Evolutionary conservation across 1,140 invertebrate genomes (phyloP).

Genomic region (Colletes latitarsis): DNA sequence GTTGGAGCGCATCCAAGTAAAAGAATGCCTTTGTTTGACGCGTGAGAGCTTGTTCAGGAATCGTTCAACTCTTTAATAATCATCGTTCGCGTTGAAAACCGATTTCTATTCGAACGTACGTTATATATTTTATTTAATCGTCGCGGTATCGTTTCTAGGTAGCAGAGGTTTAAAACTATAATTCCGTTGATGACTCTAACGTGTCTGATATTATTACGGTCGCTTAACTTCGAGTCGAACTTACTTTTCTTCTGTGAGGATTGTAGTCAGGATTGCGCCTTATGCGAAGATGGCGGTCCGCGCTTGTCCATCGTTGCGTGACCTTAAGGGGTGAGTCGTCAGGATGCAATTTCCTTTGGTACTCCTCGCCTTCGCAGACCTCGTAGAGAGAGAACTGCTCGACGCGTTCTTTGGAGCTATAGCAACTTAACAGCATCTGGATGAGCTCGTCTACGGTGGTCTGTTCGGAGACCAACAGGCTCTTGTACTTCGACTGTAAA

Average conservation of each 20-base stretch:
- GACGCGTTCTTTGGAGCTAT: slow-evolving; percentile 90
- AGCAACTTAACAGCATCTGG: slow-evolving; percentile 92
- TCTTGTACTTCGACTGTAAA: slow-evolving; percentile 93
- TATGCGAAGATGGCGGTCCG: slow-evolving; percentile 88
- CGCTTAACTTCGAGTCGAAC: background rate
- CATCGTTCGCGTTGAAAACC: background rate
- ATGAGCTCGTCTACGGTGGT: slow-evolving; percentile 95
- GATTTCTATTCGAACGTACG: background rate
- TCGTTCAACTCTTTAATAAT: background rate
- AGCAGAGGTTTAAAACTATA: too few species aligned
- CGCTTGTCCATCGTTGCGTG: slow-evolving; percentile 87
- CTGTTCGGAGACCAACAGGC: slow-evolving; percentile 92
- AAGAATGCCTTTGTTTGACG: slow-evolving; percentile 20
- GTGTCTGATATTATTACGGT: background rate
- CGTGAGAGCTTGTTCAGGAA: background rate
- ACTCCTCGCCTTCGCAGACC: slow-evolving; percentile 87
- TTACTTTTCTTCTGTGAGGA: slow-evolving; percentile 84
- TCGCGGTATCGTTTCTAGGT: background rate
- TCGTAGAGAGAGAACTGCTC: slow-evolving; percentile 94
- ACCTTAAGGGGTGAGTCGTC: slow-evolving; percentile 92
- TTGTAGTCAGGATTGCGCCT: slow-evolving; percentile 89
- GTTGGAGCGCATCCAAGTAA: slow-evolving; percentile 5
- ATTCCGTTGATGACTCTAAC: too few species aligned
- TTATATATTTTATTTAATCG: too few species aligned
- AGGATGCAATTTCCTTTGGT: slow-evolving; percentile 92